Evolutionary conservation across 2,113 vertebrate genomes (phyloP).

Genomic region (Cyphomyrus plagiostoma): DNA sequence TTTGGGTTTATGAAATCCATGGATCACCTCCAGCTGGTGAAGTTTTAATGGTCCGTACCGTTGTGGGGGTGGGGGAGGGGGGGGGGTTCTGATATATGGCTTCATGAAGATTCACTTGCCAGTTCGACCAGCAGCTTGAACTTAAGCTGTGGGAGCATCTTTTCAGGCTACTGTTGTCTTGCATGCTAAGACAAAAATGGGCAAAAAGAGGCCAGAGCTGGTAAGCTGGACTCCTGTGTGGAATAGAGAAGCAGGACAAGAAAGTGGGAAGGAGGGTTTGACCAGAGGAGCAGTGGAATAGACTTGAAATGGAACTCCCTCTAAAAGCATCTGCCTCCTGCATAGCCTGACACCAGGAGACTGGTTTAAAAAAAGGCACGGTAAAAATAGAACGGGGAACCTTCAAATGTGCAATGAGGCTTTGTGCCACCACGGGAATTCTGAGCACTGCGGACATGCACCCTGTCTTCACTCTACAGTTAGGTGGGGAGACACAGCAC

Average conservation of each 20-base stretch:
- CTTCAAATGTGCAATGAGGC: not conserved
- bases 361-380: not conserved
- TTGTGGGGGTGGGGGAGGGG: not conserved
- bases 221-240: not conserved
- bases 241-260: not conserved
- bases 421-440: not conserved
- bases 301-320: not conserved
- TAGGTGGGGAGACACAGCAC: not conserved
- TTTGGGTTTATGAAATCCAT: not conserved
- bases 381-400: not conserved
- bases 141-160: not conserved
- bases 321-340: not conserved
- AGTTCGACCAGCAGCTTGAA: not conserved
- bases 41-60: not conserved
- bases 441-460: not conserved
- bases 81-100: not conserved
- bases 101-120: not conserved
- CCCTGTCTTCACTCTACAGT: not conserved
- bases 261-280: not conserved
- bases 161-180: not conserved
- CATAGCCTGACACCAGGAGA: not conserved
- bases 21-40: not conserved
- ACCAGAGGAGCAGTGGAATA: not conserved
- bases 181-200: not conserved
- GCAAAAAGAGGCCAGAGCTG: not conserved